These are phyloP conservation scores for Semotilus atromaculatus DNA, from an alignment of 2,797 vertebrate species.

Conservation along the genomic window DNA sequence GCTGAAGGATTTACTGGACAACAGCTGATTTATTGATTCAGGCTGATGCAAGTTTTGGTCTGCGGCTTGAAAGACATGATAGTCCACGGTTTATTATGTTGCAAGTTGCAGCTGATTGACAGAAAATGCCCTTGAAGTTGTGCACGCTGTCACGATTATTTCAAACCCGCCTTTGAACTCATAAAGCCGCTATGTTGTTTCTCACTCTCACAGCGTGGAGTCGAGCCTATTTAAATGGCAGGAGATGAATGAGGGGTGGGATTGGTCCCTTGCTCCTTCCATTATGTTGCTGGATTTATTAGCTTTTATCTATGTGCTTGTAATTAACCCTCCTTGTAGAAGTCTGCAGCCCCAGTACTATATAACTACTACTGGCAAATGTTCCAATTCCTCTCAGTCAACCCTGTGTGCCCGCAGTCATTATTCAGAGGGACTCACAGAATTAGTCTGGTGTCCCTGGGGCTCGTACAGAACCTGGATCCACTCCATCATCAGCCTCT, in stretches of 20 bases:
- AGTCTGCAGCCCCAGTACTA: conserved; percentile 29
- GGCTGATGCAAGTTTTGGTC: conserved; percentile 32
- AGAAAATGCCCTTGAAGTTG: conserved; percentile 38
- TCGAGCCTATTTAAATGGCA: conserved; percentile 49
- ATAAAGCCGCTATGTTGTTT: conserved; percentile 13
- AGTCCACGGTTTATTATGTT: background rate
- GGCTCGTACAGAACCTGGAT: conserved; percentile 46
- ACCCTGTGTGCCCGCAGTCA: conserved; percentile 54
- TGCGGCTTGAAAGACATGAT: background rate
- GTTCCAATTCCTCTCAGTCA: conserved; percentile 68
- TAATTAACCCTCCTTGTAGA: conserved; percentile 79
- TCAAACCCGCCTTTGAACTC: conserved; percentile 10
- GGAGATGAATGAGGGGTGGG: conserved; percentile 79
- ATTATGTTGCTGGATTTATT: conserved; percentile 84
- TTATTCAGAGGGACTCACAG: conserved; percentile 59
- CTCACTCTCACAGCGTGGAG: background rate
- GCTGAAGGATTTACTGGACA: conserved; percentile 24
- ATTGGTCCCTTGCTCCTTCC: conserved; percentile 71
- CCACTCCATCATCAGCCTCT: conserved; percentile 56
- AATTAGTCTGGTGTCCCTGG: conserved; percentile 52
- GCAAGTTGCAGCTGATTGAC: conserved; percentile 28
- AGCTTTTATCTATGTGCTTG: conserved; percentile 80
- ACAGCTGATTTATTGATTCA: conserved; percentile 29
- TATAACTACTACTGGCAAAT: conserved; percentile 58
- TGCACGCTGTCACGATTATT: conserved; percentile 8